Evolutionary conservation across 1,140 invertebrate species (phyloP), one percentile per base, ranked within the genome.

Genomic region (Sminthurides bifidus): DNA sequence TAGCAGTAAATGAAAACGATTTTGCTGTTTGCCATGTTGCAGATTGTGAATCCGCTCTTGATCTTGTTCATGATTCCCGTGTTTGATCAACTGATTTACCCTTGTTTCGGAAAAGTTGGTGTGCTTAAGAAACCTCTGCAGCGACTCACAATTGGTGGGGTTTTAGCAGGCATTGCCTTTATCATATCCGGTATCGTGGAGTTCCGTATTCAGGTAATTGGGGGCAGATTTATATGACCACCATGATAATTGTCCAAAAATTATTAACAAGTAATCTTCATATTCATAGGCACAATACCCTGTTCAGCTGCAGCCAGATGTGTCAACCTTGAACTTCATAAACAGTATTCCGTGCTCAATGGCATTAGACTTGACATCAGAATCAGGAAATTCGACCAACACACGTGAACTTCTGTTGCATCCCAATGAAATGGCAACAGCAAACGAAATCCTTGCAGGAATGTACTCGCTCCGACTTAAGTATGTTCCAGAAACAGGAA

Each of bases 41-140:
- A 75, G 64, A 69, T 87, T 0, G 67, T 93, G 1, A 93, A 92
- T 69, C 87, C 92, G 0, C 67, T 95, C 0, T 72, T 92, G 3
- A 90, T 95, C 44, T 68, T 98, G 0, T 67, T 81, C 0, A 79
- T 94, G 38, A 92, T 96, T 64, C 91, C 93, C 0, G 44, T 95
- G 0, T 92, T 92, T 68, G 84, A 94, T 63, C 79, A 71, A 51
- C 24, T 71, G 1, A 63, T 80, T 6, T 81, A 80, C 65, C 66
- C 65, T 1, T 26, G 58, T 17, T 52, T 67, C n/a, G 51, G 15
- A 8, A 67, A 66, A 56, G 48, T 49, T 12, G 66, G 72, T 40
- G 72, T 80, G 56, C 72, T 86, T 3, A 68, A 73, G 68, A 72
- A 74, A 1, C 85, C 86, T 0, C 68, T 93, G 26, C 82, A 87